These are phyloP conservation scores for Drosophila pachea DNA, from an alignment of 1,140 invertebrate genomes.

Conservation along the genomic window DNA sequence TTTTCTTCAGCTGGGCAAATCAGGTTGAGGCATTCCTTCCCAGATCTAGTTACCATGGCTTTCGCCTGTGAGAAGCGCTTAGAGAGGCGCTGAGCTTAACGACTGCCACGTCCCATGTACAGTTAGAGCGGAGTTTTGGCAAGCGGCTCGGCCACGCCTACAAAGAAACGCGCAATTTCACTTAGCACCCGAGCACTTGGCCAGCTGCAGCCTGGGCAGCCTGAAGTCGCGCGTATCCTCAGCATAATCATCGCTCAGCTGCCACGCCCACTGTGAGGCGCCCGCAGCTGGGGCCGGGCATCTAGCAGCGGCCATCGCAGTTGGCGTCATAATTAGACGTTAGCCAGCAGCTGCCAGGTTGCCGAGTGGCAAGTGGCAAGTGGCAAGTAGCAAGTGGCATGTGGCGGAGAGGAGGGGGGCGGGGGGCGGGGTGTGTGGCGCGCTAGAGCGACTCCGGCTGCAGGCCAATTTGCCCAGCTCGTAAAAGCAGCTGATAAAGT, in stretches of 20 bases:
- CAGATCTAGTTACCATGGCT: too few species aligned
- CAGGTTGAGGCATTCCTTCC: too few species aligned
- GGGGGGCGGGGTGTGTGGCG: too few species aligned
- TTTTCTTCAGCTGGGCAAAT: too few species aligned
- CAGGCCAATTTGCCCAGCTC: constrained; percentile 22
- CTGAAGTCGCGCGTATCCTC: constrained; percentile 8
- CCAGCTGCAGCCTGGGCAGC: constrained; percentile 2
- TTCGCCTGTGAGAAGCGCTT: too few species aligned
- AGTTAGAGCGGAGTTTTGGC: too few species aligned
- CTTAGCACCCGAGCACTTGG: constrained; percentile 1
- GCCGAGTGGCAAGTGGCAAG: constrained; percentile 28
- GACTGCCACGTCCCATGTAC: too few species aligned
- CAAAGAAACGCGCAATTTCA: constrained; percentile 19
- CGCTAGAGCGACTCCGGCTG: neutral
- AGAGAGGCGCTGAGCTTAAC: too few species aligned
- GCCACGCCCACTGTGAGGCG: constrained; percentile 18
- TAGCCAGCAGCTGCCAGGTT: constrained; percentile 13
- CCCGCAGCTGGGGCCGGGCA: constrained; percentile 15
- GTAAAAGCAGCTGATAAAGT: constrained; percentile 17
- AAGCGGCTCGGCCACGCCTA: constrained; percentile 17
- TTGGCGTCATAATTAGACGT: constrained; percentile 68
- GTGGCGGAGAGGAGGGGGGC: too few species aligned
- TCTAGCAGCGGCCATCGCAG: constrained; percentile 32
- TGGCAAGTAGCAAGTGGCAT: neutral
- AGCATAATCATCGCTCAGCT: constrained; percentile 30